Percentiles rank a stretch among this genome's conserved stretches.
Evolutionary conservation across 2,113 vertebrate species (phyloP).

Genomic region (Syngnathus floridae): DNA sequence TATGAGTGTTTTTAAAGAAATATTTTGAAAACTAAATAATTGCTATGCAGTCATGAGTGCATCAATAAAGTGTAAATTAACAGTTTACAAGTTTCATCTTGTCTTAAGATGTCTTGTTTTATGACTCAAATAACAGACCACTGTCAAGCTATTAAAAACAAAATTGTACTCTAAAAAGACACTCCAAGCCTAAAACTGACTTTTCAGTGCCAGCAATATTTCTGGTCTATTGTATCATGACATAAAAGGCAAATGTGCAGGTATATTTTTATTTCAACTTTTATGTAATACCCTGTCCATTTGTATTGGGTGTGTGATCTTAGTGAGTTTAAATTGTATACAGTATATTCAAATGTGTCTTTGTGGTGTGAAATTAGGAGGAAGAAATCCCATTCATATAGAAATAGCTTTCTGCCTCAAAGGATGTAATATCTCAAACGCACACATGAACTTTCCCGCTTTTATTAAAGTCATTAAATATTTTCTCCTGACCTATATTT

Average conservation of each 20-base stretch:
- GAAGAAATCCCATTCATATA: background rate
- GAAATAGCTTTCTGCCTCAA: slow-evolving; percentile 9
- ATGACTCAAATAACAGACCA: background rate
- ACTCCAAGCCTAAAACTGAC: background rate
- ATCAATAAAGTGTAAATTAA: background rate
- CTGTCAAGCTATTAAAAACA: background rate
- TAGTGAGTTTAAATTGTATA: slow-evolving; percentile 12
- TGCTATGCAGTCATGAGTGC: background rate
- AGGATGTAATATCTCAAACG: slow-evolving; percentile 14
- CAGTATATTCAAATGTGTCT: background rate
- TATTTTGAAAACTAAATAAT: too few species aligned
- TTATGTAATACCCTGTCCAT: slow-evolving; percentile 14
- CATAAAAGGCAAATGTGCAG: background rate
- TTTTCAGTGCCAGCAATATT: background rate
- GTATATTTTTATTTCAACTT: background rate
- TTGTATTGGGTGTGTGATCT: slow-evolving; percentile 19
- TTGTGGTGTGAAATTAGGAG: slow-evolving; percentile 2
- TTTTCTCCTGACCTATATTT: slow-evolving; percentile 29
- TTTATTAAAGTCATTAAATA: slow-evolving; percentile 40
- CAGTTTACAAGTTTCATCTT: background rate
- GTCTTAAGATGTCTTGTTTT: background rate
- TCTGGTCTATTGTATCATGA: background rate
- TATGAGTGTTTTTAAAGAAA: background rate
- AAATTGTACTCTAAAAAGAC: background rate
- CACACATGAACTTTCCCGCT: slow-evolving; percentile 12